Conservation (phyloP, 2,888 invertebrate species). For the Pristionchus japonicus region DNA sequence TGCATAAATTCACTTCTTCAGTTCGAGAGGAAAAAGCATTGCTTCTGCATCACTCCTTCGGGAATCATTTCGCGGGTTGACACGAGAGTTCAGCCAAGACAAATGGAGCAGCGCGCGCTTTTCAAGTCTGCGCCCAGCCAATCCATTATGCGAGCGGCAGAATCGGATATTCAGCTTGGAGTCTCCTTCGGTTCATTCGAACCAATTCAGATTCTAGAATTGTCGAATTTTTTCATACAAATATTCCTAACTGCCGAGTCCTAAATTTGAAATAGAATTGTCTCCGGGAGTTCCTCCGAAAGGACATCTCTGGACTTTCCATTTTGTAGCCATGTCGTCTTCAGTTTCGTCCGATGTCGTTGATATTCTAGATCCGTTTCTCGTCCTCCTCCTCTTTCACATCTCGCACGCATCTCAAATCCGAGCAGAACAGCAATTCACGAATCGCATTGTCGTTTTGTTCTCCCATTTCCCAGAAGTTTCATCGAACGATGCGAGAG, state of each 20-base stretch:
- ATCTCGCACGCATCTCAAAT: background rate
- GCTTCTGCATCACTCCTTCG: background rate
- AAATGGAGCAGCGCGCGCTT: background rate
- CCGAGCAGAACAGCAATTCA: background rate
- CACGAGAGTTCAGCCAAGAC: slow-evolving; percentile 20
- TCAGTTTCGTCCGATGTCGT: too few species aligned
- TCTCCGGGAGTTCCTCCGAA: too few species aligned
- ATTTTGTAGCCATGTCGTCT: too few species aligned
- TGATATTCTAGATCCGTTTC: too few species aligned
- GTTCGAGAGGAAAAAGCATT: background rate
- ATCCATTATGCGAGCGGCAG: background rate
- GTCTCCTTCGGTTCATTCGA: too few species aligned
- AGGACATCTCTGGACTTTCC: too few species aligned
- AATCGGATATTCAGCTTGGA: too few species aligned
- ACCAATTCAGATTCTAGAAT: too few species aligned
- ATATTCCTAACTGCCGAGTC: too few species aligned
- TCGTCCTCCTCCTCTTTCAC: background rate
- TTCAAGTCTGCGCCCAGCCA: background rate
- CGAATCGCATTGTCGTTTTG: background rate
- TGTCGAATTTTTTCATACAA: too few species aligned
- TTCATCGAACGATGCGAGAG: background rate
- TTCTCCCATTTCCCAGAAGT: background rate
- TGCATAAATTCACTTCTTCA: background rate
- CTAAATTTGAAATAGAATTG: too few species aligned
- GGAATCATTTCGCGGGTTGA: background rate